Evolutionary conservation across 2,888 invertebrate genomes (phyloP), one percentile per base, ranked within the genome.

Genomic region (Deroplatys truncata): DNA sequence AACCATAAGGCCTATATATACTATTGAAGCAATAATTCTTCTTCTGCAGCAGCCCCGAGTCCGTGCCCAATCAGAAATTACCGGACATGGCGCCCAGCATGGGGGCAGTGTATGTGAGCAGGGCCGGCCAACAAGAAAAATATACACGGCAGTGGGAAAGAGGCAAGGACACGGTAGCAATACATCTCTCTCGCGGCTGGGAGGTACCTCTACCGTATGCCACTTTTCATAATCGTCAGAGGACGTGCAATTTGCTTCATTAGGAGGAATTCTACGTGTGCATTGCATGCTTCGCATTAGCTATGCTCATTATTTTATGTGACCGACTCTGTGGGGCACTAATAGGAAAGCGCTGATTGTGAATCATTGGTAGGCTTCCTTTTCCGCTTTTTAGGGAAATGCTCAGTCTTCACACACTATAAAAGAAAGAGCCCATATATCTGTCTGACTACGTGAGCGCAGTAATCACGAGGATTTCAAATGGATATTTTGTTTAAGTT

Each of bases 31-130:
- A 16, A 87, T 87, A 87, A 82, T 82, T 87, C 87, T 87, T 87
- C 85, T 85, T 43, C 28, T 31, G 31, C 29, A 31, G 29, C 84
- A 35, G 31, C 8, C 84, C 28, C 25, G n/a, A 35, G 72, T 88
- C 88, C 89, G 89, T 89, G 89, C 89, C 89, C 89, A 89, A 89
- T 89, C 89, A 89, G 89, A 89, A 89, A 89, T 89, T 89, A 89
- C 88, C 82, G 82, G 88, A 89, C 84, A 87, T 89, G 49, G 89
- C 82, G 49, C 89, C 28, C 89, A 89, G 89, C 89, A 89, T 89
- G 89, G 87, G 88, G 83, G 88, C 56, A 85, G 84, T 84, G 56
- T 87, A 87, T 87, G 87, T 82, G 86, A 86, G 86, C 16, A 72
- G 25, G 56, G 20, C 56, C 56, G 56, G 56, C 56, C 56, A 72